Evolutionary conservation across 2,797 vertebrate genomes (phyloP), one percentile per base, ranked within the genome.

Genomic region (Mormyrops boulengeri): DNA sequence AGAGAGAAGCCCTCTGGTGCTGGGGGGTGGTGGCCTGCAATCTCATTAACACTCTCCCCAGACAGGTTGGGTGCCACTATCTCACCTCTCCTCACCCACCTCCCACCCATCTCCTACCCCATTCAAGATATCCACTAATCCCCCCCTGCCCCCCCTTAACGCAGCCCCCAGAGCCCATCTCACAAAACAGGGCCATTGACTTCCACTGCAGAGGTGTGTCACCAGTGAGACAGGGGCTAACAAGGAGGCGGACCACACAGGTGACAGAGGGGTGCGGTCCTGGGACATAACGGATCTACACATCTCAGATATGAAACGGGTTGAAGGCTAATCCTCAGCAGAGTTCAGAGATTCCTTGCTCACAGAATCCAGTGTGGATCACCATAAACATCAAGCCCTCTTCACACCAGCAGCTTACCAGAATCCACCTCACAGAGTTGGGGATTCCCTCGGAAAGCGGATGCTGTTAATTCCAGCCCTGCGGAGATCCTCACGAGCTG

Each of bases 1-100:
- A 84, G 73, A 89, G 73, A 50, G 52, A 89, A 89, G 73, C 22
- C 49, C 88, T 3, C 7, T 53, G 66, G 53, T 88, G 2, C 50
- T 26, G 53, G 9, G 38, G 5, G 12, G 8, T n/a, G 26, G 38
- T 57, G 4, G 73, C 69, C 69, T 55, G 88, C 47, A 2, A 26
- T 52, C 73, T 84, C 73, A 84, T 87, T 87, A 87, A 55, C 52
- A 38, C 85, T 47, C 52, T 55, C 52, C 85, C 52, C 50, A 17
- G 26, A 30, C 85, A 41, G 52, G 17, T 14, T 87, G 7, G 19
- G 19, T 3, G 5, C 44, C n/a, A 17, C 82, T 41, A n/a, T 82
- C 84, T n/a, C 41, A 26, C 82, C 50, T n/a, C 22, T 50, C 49
- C 17, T 26, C 9, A 26, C 73, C 1, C 80, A 41, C 41, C 50